phyloP scores from a whole-genome alignment of 2,113 vertebrate genomes.

The Petaurus breviceps region DNA sequence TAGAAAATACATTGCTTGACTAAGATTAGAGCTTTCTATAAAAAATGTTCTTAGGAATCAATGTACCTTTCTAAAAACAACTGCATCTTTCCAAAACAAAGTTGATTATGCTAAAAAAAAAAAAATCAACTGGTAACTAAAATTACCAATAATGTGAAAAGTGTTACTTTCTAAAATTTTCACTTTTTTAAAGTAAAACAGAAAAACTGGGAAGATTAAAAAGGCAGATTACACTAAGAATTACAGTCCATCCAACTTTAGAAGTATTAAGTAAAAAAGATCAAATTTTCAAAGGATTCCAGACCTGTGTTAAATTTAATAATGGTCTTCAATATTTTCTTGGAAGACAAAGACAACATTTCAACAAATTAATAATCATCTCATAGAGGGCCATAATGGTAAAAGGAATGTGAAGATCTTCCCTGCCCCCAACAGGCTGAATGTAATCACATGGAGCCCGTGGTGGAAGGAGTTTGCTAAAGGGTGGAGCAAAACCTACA shows the following conservation, averaged over 20 bases:
- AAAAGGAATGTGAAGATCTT: too few species aligned
- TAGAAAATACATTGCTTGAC: conserved; percentile 51
- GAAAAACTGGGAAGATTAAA: not conserved
- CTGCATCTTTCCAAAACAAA: not conserved
- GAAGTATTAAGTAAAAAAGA: conserved; percentile 29
- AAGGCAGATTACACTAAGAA: not conserved
- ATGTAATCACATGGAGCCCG: too few species aligned
- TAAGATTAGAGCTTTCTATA: conserved; percentile 49
- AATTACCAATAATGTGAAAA: not conserved
- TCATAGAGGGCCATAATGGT: not conserved
- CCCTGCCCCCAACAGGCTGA: too few species aligned
- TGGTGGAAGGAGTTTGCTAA: too few species aligned
- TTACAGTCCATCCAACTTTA: conserved; percentile 3
- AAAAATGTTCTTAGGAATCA: conserved; percentile 40
- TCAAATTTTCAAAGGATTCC: not conserved
- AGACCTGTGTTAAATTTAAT: not conserved
- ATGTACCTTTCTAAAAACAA: not conserved
- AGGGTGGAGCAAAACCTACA: too few species aligned
- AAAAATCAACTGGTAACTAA: not conserved
- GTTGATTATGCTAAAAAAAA: not conserved
- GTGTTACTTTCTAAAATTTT: not conserved
- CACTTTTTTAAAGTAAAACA: not conserved
- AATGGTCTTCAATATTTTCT: conserved; percentile 27
- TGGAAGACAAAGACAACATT: conserved; percentile 20
- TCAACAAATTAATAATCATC: conserved; percentile 38